phyloP scores from a whole-genome alignment of 1,140 invertebrate genomes.

The Teleogryllus occipitalis region DNA sequence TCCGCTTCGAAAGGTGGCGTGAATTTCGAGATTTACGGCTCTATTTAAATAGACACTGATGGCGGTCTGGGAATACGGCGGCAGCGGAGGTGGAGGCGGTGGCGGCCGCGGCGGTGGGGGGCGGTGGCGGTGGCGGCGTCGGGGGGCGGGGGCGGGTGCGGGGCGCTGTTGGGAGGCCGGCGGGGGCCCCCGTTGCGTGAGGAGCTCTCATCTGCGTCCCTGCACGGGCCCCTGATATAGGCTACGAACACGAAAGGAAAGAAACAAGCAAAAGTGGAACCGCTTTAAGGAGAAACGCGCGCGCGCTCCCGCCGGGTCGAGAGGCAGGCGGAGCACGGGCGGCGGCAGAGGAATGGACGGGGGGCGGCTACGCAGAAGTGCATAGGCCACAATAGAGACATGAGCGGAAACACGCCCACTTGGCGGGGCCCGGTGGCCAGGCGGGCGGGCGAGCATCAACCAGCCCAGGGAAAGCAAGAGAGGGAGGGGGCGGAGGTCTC shows the following conservation, averaged over 20 bases:
- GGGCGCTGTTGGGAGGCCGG: too few species aligned
- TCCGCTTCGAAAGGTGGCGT: neutral
- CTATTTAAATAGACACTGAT: neutral
- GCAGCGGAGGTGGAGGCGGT: neutral
- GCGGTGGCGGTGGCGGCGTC: too few species aligned
- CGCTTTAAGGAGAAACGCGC: neutral
- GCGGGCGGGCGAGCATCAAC: too few species aligned
- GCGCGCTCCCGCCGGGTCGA: too few species aligned
- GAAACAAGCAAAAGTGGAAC: constrained; percentile 1
- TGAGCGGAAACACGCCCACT: too few species aligned
- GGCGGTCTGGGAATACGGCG: neutral
- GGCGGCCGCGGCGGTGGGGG: too few species aligned
- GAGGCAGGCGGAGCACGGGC: too few species aligned
- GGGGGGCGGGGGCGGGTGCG: too few species aligned
- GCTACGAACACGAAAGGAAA: neutral
- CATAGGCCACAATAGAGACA: neutral
- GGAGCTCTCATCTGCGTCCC: neutral
- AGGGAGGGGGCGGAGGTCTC: too few species aligned
- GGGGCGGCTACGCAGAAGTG: neutral
- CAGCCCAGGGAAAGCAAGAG: too few species aligned
- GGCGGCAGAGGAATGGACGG: too few species aligned
- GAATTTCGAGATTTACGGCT: neutral
- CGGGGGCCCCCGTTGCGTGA: neutral
- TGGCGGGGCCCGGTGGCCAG: too few species aligned
- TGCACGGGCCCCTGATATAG: neutral